Percentiles rank a stretch among this genome's conserved stretches.
phyloP scores from a whole-genome alignment of 2,888 invertebrate species.

The Xanthia togata region DNA sequence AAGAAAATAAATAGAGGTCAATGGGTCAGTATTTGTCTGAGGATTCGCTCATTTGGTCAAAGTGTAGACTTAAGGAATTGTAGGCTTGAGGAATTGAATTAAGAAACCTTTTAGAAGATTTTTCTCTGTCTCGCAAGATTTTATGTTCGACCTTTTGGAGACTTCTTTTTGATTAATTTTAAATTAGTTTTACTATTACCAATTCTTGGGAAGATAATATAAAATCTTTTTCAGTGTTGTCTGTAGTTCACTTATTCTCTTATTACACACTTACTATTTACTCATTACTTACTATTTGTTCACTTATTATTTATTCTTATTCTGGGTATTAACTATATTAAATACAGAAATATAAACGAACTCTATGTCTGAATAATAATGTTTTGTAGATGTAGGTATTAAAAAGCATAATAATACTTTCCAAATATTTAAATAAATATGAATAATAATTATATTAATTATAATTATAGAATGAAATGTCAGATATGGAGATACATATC shows the following conservation, averaged over 20 bases:
- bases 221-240: not conserved
- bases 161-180: constrained; percentile 39
- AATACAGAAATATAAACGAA: not conserved
- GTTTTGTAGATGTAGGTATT: not conserved
- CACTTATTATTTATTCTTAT: no score
- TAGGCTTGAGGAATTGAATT: constrained; percentile 69
- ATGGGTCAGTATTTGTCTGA: constrained; percentile 67
- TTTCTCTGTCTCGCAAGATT: constrained; percentile 25
- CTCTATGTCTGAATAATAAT: not conserved
- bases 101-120: constrained; percentile 59
- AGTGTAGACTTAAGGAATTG: constrained; percentile 69
- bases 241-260: no score
- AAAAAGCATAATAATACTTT: not conserved
- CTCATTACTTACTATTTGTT: no score
- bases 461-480: no score
- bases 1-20: constrained; percentile 68
- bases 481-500: no score
- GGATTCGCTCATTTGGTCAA: constrained; percentile 66
- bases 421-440: not conserved
- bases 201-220: not conserved
- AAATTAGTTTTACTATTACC: not conserved
- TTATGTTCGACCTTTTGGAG: constrained; percentile 3
- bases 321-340: not conserved
- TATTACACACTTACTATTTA: no score
- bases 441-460: no score